phyloP scores from a whole-genome alignment of 2,888 invertebrate genomes.

The Heliconius cydno region DNA sequence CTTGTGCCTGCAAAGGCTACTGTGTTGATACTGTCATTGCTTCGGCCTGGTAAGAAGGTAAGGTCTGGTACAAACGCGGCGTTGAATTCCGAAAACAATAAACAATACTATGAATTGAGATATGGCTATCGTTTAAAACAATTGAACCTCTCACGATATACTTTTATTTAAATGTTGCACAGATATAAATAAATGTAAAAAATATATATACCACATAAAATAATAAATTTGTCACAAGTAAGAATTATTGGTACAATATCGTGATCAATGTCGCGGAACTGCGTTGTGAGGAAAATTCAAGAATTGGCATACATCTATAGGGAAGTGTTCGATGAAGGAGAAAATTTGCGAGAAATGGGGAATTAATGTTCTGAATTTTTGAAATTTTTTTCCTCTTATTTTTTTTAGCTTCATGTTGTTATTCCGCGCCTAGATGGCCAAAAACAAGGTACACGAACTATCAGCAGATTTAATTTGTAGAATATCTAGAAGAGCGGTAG shows the following conservation, averaged over 20 bases:
- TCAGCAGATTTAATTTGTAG: neutral
- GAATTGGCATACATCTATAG: constrained; percentile 16
- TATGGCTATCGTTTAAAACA: neutral
- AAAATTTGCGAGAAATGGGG: neutral
- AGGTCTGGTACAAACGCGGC: too few species aligned
- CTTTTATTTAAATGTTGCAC: neutral
- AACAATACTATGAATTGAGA: too few species aligned
- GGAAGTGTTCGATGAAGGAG: neutral
- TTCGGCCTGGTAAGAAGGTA: too few species aligned
- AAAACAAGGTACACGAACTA: too few species aligned
- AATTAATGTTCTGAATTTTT: neutral
- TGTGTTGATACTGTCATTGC: too few species aligned
- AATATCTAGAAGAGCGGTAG: neutral
- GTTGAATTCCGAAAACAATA: too few species aligned
- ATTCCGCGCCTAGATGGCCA: neutral
- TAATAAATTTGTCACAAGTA: neutral
- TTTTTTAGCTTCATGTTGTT: neutral
- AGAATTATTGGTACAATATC: neutral
- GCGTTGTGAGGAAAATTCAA: neutral
- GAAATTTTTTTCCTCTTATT: neutral
- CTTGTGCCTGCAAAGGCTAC: too few species aligned
- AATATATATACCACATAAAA: too few species aligned
- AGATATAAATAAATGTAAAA: neutral
- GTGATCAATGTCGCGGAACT: constrained; percentile 2
- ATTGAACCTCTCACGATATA: neutral